Base-by-base conservation (phyloP, 2,113 vertebrate genomes). In the Hippoglossus stenolepis region DNA sequence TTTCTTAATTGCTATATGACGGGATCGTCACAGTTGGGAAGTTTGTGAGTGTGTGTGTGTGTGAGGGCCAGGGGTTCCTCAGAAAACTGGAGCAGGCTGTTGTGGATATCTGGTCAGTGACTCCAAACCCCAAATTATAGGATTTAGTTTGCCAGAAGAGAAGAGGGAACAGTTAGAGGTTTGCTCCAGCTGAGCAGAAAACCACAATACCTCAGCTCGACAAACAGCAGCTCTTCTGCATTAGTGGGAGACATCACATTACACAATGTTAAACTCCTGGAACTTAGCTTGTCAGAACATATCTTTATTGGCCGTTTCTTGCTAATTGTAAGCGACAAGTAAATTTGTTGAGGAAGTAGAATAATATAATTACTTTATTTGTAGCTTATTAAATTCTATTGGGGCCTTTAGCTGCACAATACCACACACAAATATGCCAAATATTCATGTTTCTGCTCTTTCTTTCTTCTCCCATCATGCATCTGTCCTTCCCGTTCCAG, bases 101-200 rank as follows among this genome's bases (percentile, higher is more conserved):
- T 72, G 79, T 73, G 77, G 82, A 64, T 43, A 65, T 74, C 59
- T 70, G 43, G 51, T 81, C 73, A 62, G 76, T 51, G 45, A 80
- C 67, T 79, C 73, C 65, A 86, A 88, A 90, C 82, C 89, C 53
- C 70, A 81, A 88, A 90, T 79, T 83, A 47, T 82, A 73, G 83
- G 72, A 75, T 82, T 18, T 49, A 82, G 76, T 62, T 70, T 80
- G 71, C 77, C 86, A 89, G 73, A 68, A 51, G 53, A 80, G 59
- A 68, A 65, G 69, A 75, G 77, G 68, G 79, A 85, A 67, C 62
- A 26, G 61, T 85, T 80, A 23, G 80, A 80, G 85, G 84, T 86
- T 85, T 82, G 51, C 70, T 80, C 26, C 43, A 72, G 75, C 77
- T 65, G 49, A 20, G 31, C 51, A 47, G 64, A 77, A 81, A 82